Evolutionary conservation across 2,888 invertebrate species (phyloP).

Genomic region (Elysia crispata): DNA sequence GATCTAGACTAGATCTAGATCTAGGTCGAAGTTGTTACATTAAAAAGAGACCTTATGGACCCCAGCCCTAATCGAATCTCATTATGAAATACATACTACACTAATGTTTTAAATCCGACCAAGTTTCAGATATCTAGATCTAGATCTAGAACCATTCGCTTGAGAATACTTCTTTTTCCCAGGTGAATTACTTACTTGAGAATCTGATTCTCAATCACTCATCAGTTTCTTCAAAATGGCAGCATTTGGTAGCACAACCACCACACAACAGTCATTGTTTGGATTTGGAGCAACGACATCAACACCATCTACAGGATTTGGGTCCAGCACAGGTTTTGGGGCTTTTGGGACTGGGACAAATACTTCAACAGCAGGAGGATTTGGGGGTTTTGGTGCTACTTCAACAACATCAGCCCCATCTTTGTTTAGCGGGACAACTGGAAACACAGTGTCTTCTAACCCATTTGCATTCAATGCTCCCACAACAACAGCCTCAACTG

Average conservation of each 20-base stretch:
- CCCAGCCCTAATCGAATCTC: too few species aligned
- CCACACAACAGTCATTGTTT: slow-evolving; percentile 42
- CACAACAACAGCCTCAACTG: slow-evolving; percentile 29
- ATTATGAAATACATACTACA: too few species aligned
- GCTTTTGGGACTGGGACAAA: slow-evolving; percentile 14
- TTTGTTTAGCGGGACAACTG: slow-evolving; percentile 22
- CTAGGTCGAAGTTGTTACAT: too few species aligned
- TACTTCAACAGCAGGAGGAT: too few species aligned
- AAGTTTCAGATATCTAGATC: too few species aligned
- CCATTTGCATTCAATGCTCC: slow-evolving; percentile 45
- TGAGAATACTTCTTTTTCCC: too few species aligned
- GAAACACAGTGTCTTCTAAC: slow-evolving; percentile 23
- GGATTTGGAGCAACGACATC: slow-evolving; percentile 34
- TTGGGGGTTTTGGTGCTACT: background rate
- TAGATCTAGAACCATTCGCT: too few species aligned
- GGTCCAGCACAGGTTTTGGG: slow-evolving; percentile 29
- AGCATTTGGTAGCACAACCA: slow-evolving; percentile 49
- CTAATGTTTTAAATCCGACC: too few species aligned
- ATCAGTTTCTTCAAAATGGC: slow-evolving; percentile 49
- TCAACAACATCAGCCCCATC: background rate
- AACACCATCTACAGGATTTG: slow-evolving; percentile 18
- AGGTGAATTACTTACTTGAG: too few species aligned
- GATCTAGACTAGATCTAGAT: too few species aligned
- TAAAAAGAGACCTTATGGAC: too few species aligned
- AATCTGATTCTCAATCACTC: too few species aligned